phyloP scores from a whole-genome alignment of 1,140 invertebrate genomes.

The Drosophila subpulchrella region DNA sequence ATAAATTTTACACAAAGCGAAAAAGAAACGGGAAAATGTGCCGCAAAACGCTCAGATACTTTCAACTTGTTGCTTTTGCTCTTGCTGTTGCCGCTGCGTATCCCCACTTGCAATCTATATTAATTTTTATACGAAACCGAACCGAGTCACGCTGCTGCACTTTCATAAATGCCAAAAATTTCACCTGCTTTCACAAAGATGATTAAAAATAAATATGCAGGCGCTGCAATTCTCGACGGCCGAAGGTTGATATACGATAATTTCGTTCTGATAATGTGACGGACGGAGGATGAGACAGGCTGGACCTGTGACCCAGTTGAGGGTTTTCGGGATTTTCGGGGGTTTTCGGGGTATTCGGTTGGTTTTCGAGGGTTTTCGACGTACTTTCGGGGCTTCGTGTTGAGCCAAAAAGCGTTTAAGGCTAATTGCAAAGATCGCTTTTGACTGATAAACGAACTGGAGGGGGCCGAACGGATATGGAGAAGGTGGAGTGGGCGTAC shows the following conservation, averaged over 20 bases:
- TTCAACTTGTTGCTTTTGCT: conserved; percentile 53
- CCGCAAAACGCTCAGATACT: conserved; percentile 63
- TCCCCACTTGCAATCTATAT: conserved; percentile 78
- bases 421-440: conserved; percentile 82
- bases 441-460: conserved; percentile 67
- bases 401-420: conserved; percentile 83
- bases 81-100: conserved; percentile 55
- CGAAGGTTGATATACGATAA: conserved; percentile 77
- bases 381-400: conserved; percentile 38
- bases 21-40: conserved; percentile 42
- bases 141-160: conserved; percentile 75
- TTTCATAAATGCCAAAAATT: conserved; percentile 83
- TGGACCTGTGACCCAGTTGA: conserved; percentile 40
- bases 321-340: conserved; percentile 1
- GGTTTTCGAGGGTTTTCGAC: too few relatives aligned
- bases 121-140: conserved; percentile 73
- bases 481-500: conserved; percentile 53
- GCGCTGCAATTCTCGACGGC: conserved; percentile 47
- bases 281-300: conserved; percentile 44
- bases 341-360: not conserved
- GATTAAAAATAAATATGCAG: conserved; percentile 83
- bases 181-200: conserved; percentile 84
- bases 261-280: conserved; percentile 82
- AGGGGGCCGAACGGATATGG: conserved; percentile 8
- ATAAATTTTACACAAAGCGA: conserved; percentile 74